phyloP scores from a whole-genome alignment of 2,888 invertebrate genomes.

The Lasius fuliginosus region DNA sequence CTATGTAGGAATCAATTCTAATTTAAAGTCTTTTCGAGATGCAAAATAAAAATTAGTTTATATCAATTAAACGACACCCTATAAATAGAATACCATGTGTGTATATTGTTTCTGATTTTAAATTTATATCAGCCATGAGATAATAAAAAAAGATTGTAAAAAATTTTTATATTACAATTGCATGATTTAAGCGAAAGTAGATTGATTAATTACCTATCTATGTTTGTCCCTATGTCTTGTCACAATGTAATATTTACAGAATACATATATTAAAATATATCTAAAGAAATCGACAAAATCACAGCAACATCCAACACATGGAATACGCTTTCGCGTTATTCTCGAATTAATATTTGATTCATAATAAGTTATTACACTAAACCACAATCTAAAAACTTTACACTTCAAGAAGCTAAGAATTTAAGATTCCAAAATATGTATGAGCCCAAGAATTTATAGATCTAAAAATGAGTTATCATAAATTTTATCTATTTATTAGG shows the following conservation, averaged over 20 bases:
- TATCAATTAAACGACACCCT: background rate
- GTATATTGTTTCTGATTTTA: conserved; percentile 4
- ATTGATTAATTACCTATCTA: conserved; percentile 3
- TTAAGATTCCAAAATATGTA: conserved; percentile 4
- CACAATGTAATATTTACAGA: conserved; percentile 66
- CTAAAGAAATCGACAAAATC: conserved; percentile 64
- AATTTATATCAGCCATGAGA: background rate
- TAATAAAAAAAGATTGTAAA: background rate
- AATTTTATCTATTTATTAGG: background rate
- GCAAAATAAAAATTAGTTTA: background rate
- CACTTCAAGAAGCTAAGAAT: background rate
- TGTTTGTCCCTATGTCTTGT: background rate
- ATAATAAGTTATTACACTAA: background rate
- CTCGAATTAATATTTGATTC: background rate
- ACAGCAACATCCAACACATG: conserved; percentile 63
- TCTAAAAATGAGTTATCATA: conserved; percentile 1
- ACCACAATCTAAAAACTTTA: conserved; percentile 8
- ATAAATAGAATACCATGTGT: background rate
- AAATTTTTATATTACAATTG: conserved; percentile 11
- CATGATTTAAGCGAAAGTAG: conserved; percentile 12
- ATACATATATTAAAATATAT: conserved; percentile 42
- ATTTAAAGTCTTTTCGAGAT: background rate
- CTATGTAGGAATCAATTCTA: background rate
- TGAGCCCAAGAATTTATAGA: background rate
- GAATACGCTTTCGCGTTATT: background rate